Percentiles rank a stretch among this genome's conserved stretches.
These are phyloP conservation scores for Latrodectus geometricus DNA, from an alignment of 1,140 invertebrate species.

Conservation along the genomic window DNA sequence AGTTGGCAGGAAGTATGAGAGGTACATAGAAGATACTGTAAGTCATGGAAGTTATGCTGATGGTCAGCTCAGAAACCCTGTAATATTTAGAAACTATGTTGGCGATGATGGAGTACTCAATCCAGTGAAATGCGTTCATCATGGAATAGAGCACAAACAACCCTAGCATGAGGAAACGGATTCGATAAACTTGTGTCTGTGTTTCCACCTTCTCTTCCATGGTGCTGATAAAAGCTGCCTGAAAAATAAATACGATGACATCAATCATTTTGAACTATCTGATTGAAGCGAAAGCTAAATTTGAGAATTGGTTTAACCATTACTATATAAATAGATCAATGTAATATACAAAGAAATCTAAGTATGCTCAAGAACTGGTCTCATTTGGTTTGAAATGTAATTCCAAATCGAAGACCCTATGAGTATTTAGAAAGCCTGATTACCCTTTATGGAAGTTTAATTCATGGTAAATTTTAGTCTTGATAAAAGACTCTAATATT, in stretches of 20 bases:
- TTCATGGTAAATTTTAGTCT: too few relatives aligned
- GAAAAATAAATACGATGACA: not conserved
- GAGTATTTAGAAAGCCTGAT: too few relatives aligned
- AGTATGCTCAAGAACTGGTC: too few relatives aligned
- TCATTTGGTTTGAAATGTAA: too few relatives aligned
- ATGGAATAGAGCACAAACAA: slow-evolving; percentile 93
- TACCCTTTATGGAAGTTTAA: too few relatives aligned
- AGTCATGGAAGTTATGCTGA: slow-evolving; percentile 98
- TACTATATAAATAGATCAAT: too few relatives aligned
- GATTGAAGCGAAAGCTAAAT: too few relatives aligned
- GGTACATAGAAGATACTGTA: slow-evolving; percentile 98
- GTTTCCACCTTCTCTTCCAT: slow-evolving; percentile 42
- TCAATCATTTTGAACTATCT: too few relatives aligned
- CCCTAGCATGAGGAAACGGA: slow-evolving; percentile 86
- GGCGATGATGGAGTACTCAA: slow-evolving; percentile 63
- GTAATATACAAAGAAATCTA: too few relatives aligned
- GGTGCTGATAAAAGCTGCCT: slow-evolving; percentile 5
- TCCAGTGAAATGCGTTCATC: slow-evolving; percentile 64
- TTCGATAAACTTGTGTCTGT: slow-evolving; percentile 29
- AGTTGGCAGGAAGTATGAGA: slow-evolving; percentile 95
- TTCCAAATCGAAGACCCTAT: too few relatives aligned
- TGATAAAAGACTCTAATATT: too few relatives aligned
- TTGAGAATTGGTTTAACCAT: too few relatives aligned
- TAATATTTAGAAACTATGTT: slow-evolving; percentile 60
- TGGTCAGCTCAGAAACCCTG: slow-evolving; percentile 68